Percentiles rank a stretch among this genome's conserved stretches.
Conservation (phyloP, 35 echinoderm and acorn worm genomes). For the Chiridota heheva region DNA sequence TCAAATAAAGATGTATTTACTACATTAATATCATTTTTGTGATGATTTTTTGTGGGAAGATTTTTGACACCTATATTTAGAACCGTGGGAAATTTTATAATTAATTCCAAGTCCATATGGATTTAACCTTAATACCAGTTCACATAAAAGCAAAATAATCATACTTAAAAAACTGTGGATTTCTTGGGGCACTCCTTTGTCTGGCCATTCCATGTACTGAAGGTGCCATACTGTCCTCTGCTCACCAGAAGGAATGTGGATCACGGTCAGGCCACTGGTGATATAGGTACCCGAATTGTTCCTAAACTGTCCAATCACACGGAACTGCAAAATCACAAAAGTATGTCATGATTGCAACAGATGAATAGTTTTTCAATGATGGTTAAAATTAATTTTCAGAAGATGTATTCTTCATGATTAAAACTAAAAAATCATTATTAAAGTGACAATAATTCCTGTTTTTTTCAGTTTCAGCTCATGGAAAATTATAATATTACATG, state of each 20-base stretch:
- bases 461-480: too few species aligned
- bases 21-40: too few species aligned
- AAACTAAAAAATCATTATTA: too few species aligned
- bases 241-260: constrained; percentile 95
- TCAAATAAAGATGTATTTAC: too few species aligned
- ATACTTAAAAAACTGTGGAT: constrained; percentile 90
- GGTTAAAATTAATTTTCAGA: not conserved
- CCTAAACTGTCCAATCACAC: constrained; percentile 91
- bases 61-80: too few species aligned
- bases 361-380: not conserved
- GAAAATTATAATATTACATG: too few species aligned
- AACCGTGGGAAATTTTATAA: too few species aligned
- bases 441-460: too few species aligned
- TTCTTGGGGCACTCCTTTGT: constrained; percentile 90
- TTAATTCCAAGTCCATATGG: too few species aligned
- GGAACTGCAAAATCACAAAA: constrained; percentile 68
- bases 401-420: not conserved
- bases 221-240: constrained; percentile 97
- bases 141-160: not conserved
- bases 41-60: too few species aligned
- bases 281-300: constrained; percentile 93
- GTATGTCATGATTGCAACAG: not conserved
- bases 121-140: not conserved
- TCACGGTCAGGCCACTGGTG: constrained; percentile 87
- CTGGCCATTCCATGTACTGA: constrained; percentile 96